phyloP scores from a whole-genome alignment of 2,113 vertebrate genomes.

The Mastomys coucha region DNA sequence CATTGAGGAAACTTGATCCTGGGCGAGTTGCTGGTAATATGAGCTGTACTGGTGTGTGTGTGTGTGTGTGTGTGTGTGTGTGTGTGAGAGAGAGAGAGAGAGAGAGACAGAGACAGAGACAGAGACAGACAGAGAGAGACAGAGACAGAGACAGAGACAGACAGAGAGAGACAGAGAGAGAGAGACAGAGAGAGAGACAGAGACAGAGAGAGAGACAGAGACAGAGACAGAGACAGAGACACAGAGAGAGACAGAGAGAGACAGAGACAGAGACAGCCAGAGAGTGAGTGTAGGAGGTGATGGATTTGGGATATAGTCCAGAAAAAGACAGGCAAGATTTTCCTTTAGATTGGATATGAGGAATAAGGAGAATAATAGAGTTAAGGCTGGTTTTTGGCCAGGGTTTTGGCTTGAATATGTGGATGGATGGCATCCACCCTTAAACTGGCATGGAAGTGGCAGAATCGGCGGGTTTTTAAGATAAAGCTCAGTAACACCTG shows the following conservation, averaged over 20 bases:
- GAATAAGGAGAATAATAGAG: conserved; percentile 13
- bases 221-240: no score
- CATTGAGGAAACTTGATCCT: background rate
- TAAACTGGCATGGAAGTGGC: conserved; percentile 19
- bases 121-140: no score
- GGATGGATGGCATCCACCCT: background rate
- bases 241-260: no score
- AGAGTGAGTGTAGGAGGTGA: background rate
- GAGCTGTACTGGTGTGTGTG: background rate
- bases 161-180: no score
- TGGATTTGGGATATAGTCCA: conserved; percentile 31
- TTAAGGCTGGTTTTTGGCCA: background rate
- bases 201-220: no score
- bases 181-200: no score
- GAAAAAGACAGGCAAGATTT: conserved; percentile 46
- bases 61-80: background rate
- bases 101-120: no score
- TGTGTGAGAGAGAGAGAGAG: background rate
- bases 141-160: no score
- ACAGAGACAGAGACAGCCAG: no score
- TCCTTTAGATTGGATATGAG: conserved; percentile 18
- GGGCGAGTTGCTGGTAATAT: conserved; percentile 12
- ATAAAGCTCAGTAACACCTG: background rate
- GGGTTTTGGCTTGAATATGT: conserved; percentile 33
- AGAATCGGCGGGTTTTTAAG: conserved; percentile 34